Base-by-base conservation (phyloP, 2,888 invertebrate genomes). In the Muscina levida region DNA sequence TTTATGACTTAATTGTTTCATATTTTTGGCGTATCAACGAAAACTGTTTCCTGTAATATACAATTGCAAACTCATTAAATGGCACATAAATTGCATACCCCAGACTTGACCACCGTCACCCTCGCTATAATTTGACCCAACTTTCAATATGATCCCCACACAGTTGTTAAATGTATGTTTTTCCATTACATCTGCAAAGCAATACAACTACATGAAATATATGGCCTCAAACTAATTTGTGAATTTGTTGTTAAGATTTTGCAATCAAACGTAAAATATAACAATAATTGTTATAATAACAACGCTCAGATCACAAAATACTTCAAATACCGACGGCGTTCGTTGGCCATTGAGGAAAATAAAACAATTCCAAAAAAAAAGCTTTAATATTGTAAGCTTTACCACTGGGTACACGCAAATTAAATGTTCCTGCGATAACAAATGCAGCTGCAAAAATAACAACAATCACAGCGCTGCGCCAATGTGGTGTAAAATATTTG, bases 111-210 rank as follows among this genome's bases (percentile, higher is more conserved):
- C n/a, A 46, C 19, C 1, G 22, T 4, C 17, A 24, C 13, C 2
- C 10, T 39, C 22, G 39, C 39, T 67, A 59, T 6, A 66, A 68
- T 48, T 37, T 74, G 74, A 59, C 67, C 67, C 26, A 68, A 57
- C 57, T 74, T 74, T 74, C 48, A 59, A 74, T 22, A 15, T 15
- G 10, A 53, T 51, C 1, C 19, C 51, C 17, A n/a, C n/a, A n/a
- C 22, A 8, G 24, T 53, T 19, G 48, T 19, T 15, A 48, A 48
- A 48, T 48, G 11, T 15, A 48, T 53, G 24, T 24, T 53, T 53
- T n/a, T n/a, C n/a, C n/a, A n/a, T n/a, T n/a, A n/a, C n/a, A n/a
- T n/a, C n/a, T n/a, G n/a, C n/a, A n/a, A n/a, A n/a, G n/a, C n/a
- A n/a, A n/a, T n/a, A n/a, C n/a, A n/a, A n/a, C n/a, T n/a, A n/a